A percentile compares a stretch with the other conserved stretches of the same genome.
These are phyloP conservation scores for Platycnemis pennipes DNA, from an alignment of 2,888 invertebrate genomes.

Conservation along the genomic window DNA sequence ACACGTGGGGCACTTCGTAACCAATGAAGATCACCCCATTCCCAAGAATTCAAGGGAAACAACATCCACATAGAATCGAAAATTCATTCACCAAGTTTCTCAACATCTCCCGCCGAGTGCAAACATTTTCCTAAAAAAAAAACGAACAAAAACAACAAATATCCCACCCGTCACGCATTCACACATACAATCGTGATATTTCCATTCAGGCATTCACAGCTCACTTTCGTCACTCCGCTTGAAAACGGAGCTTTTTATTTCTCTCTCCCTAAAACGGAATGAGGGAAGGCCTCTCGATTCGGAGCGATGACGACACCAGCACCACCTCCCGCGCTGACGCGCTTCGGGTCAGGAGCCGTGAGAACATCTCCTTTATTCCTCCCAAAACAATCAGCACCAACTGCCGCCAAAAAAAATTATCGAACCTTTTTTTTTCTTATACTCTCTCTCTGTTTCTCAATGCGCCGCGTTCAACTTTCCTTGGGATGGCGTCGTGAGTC, in stretches of 20 bases:
- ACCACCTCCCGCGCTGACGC: not conserved
- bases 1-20: conserved; percentile 13
- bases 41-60: not conserved
- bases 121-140: not conserved
- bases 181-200: not conserved
- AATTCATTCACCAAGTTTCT: not conserved
- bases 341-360: not conserved
- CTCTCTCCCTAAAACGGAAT: no score
- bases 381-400: not conserved
- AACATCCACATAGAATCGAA: not conserved
- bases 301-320: not conserved
- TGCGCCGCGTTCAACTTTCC: not conserved
- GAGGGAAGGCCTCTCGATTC: not conserved
- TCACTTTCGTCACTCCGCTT: not conserved
- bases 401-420: not conserved
- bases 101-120: not conserved
- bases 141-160: not conserved
- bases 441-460: not conserved
- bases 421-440: not conserved
- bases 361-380: not conserved
- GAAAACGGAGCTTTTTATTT: not conserved
- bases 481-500: not conserved
- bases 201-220: not conserved
- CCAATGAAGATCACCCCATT: not conserved
- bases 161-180: not conserved